Evolutionary conservation across 2,113 vertebrate genomes (phyloP).

Genomic region (Pituophis catenifer): DNA sequence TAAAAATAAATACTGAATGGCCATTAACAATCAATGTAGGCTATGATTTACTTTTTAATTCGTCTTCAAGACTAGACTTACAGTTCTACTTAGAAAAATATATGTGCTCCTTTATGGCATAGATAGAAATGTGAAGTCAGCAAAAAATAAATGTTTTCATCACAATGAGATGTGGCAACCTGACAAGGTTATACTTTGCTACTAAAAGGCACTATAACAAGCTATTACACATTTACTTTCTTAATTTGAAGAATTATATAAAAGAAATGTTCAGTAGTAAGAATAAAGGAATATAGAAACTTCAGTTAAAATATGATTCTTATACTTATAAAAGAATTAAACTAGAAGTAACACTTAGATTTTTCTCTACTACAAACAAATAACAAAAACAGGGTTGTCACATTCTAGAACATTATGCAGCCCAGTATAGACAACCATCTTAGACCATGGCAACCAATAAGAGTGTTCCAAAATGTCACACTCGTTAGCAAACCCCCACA

Average conservation of each 20-base stretch:
- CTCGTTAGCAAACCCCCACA: not conserved
- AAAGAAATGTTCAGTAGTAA: constrained; percentile 3
- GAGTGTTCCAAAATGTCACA: not conserved
- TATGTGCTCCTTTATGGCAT: constrained; percentile 2
- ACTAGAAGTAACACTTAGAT: not conserved
- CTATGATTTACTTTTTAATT: not conserved
- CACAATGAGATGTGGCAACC: constrained; percentile 25
- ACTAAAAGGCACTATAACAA: constrained; percentile 25
- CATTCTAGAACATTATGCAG: not conserved
- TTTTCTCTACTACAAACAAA: not conserved
- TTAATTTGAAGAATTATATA: constrained; percentile 1
- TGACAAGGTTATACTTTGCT: constrained; percentile 26
- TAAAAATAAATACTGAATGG: not conserved
- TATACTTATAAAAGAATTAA: not conserved
- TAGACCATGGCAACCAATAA: not conserved
- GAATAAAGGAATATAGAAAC: not conserved
- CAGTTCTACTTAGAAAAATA: constrained; percentile 5
- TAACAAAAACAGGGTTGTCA: not conserved
- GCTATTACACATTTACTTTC: not conserved
- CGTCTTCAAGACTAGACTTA: not conserved
- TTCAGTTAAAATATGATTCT: not conserved
- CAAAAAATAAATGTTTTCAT: constrained; percentile 5
- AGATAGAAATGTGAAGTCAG: not conserved
- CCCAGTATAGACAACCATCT: not conserved
- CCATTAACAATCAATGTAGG: not conserved